Evolutionary conservation across 2,113 vertebrate species (phyloP), one percentile per base, ranked within the genome.

Genomic region (Holacanthus passer): DNA sequence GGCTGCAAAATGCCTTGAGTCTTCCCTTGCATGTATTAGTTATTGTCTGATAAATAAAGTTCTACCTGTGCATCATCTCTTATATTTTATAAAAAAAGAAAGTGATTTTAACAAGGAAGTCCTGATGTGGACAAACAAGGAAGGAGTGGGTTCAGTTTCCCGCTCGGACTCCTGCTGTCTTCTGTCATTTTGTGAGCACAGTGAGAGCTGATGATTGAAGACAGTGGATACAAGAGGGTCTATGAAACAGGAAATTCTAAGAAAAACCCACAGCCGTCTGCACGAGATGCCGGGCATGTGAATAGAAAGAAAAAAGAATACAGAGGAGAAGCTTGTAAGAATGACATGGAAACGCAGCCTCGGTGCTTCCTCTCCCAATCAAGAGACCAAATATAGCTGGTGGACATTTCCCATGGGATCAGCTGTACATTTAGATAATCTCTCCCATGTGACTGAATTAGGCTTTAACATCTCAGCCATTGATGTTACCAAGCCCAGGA

Each of bases 361-460:
- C 2, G 77, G 52, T 59, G 52, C 68, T 59, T 27, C 66, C 41
- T 68, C 48, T 55, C 63, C 59, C 12, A 62, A 47, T 78, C n/a
- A 55, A n/a, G 41, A 29, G 32, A 48, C 35, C 68, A 81, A 73
- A 86, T 73, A 45, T 66, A 80, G 69, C 50, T 12, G 0, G 37
- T 50, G 55, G 55, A 66, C 35, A 27, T 67, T 87, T 76, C 65
- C 56, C 63, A 64, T 13, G 39, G 22, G 79, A 50, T 72, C 77
- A 73, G 62, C 74, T 74, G 52, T 64, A 60, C 19, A 12, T 88
- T 39, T 11, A 14, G 35, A 76, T 73, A 62, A 75, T 82, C 45
- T 64, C 50, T 91, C 66, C 76, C 60, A 48, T 80, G 58, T 52
- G 66, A 71, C 37, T 56, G 47, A 50, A 72, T 71, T 27, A 37